Evolutionary conservation across 2,113 vertebrate genomes (phyloP).

Genomic region (Tretioscincus oriximinensis): DNA sequence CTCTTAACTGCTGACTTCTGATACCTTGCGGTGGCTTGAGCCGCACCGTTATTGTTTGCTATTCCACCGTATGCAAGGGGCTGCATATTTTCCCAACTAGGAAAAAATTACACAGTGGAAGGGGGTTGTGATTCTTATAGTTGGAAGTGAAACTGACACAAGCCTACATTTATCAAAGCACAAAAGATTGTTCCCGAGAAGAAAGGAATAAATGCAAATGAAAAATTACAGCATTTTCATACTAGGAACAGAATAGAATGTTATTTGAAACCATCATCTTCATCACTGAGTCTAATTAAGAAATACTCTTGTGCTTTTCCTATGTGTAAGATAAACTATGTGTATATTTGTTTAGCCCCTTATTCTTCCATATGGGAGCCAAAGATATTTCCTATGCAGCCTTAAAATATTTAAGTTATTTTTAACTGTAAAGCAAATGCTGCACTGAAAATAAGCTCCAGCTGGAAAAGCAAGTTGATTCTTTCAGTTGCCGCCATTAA

Average conservation of each 20-base stretch:
- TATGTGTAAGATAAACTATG: neutral
- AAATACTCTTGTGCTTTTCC: neutral
- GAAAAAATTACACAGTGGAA: too few species aligned
- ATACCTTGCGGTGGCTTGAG: too few species aligned
- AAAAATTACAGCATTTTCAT: neutral
- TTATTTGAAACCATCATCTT: neutral
- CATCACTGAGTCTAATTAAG: neutral
- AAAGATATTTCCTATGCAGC: neutral
- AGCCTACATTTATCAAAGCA: too few species aligned
- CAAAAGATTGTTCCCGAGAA: neutral
- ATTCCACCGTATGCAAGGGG: too few species aligned
- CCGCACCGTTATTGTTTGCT: too few species aligned
- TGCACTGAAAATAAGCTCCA: neutral
- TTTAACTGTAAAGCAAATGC: neutral
- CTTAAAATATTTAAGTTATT: neutral
- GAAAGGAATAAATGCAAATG: neutral
- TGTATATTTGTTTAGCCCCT: neutral
- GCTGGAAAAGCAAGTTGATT: neutral
- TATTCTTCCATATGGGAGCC: neutral
- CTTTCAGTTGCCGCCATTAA: too few species aligned
- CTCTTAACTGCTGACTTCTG: too few species aligned
- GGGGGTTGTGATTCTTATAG: neutral
- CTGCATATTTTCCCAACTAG: too few species aligned
- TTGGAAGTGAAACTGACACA: neutral
- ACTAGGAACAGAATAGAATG: neutral